Evolutionary conservation across 1,140 invertebrate species (phyloP), one percentile per base, ranked within the genome.

Genomic region (Adoxophyes honmai): DNA sequence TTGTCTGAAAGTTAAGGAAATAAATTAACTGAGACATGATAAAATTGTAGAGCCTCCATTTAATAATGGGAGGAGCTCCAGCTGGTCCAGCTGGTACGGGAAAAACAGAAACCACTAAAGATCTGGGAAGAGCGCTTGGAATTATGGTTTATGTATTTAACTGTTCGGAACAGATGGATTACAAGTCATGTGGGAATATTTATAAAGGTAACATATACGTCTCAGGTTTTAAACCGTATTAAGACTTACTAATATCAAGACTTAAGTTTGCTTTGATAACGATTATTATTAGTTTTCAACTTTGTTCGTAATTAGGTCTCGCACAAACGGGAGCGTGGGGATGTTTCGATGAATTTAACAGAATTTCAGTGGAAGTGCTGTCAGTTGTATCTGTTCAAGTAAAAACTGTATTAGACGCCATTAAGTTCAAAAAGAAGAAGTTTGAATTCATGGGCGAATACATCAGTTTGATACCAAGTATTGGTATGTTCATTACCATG

Each of bases 121-220:
- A 98, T 91, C 89, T 98, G 39, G 97, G 96, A 1, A 91, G 95
- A 74, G 96, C 96, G 7, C 88, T 98, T 0, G 97, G 96, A 18
- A 95, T 97, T 68, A 97, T 98, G 96, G 96, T 98, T 0, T 98
- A 98, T 70, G 97, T 98, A 0, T 98, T 98, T 87, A 98, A 98
- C 82, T 98, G 97, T 82, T 98, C 97, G 0, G 96, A 98, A 81
- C 96, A 98, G 91, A 98, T 98, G 96, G 97, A 98, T 86, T 98
- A 98, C 83, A 96, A 96, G 91, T 98, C 96, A 4, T 94, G 95
- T 70, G 96, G 95, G 34, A 97, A 96, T 81, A 98, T 98, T 78
- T 97, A 97, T 84, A 98, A 94, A 93, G 92, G 88, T 68, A 18
- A 48, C 18, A 1, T n/a, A n/a, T n/a, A n/a, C n/a, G n/a, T n/a